Evolutionary conservation across 2,113 vertebrate species (phyloP).

Genomic region (Chamaea fasciata): DNA sequence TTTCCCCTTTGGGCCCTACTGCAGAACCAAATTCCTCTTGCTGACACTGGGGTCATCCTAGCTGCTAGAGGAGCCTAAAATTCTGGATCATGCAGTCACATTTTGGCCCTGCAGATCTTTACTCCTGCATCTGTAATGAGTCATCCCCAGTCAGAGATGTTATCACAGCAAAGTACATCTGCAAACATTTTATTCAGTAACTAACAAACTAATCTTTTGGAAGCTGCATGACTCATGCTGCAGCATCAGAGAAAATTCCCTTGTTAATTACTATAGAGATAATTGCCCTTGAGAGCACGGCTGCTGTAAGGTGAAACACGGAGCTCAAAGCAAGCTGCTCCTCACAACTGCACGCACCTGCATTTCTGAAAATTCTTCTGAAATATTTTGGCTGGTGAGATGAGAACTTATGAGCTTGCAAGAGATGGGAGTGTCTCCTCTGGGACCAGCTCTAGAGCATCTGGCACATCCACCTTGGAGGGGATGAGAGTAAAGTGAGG

Average conservation of each 20-base stretch:
- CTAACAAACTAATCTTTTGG: background rate
- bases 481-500: background rate
- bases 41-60: background rate
- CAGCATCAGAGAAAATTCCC: background rate
- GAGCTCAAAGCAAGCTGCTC: background rate
- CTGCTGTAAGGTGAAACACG: background rate
- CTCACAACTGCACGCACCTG: background rate
- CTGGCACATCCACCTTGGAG: background rate
- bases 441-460: background rate
- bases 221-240: background rate
- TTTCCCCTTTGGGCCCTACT: background rate
- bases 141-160: background rate
- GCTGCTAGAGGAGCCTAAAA: background rate
- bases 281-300: background rate
- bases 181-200: constrained; percentile 6
- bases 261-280: background rate
- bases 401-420: background rate
- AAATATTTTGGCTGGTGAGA: background rate
- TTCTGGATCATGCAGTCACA: background rate
- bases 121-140: background rate
- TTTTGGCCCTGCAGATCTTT: background rate
- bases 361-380: background rate
- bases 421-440: background rate
- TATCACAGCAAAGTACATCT: constrained; percentile 17
- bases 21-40: background rate